Conservation (phyloP, 2,797 vertebrate genomes). For the Chelidonichthys spinosus region DNA sequence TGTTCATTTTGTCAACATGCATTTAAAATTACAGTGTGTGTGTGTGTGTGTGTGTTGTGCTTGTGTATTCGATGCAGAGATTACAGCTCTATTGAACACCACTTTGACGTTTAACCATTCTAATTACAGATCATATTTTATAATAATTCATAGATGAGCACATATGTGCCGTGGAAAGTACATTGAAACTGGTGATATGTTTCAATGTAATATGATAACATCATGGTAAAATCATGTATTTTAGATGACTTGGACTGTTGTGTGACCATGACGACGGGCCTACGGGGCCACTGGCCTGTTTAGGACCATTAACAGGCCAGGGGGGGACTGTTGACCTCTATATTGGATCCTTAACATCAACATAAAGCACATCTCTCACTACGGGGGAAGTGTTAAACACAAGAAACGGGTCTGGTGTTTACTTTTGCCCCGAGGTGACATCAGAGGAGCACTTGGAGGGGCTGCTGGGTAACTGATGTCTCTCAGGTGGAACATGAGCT, state of each 20-base stretch:
- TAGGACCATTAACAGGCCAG: not conserved
- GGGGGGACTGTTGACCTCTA: not conserved
- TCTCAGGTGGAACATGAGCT: conserved; percentile 19
- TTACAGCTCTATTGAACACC: not conserved
- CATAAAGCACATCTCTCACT: conserved; percentile 17
- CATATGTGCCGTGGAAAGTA: not conserved
- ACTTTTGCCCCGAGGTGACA: conserved; percentile 24
- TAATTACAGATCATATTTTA: not conserved
- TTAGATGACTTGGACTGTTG: not conserved
- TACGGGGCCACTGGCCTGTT: too few relatives aligned
- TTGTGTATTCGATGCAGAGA: not conserved
- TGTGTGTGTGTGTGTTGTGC: not conserved
- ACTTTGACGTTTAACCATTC: not conserved
- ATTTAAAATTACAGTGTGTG: not conserved
- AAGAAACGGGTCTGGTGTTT: not conserved
- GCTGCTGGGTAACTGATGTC: conserved; percentile 24
- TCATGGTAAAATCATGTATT: not conserved
- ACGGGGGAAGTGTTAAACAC: not conserved
- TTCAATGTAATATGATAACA: not conserved
- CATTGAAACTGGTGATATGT: not conserved
- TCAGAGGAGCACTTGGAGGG: not conserved
- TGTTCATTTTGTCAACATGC: conserved; percentile 23
- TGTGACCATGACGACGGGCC: not conserved
- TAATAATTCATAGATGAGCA: not conserved
- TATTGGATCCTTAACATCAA: conserved; percentile 1